These are phyloP conservation scores for Sebastes steindachneri DNA, from an alignment of 2,797 vertebrate species.

Conservation along the genomic window DNA sequence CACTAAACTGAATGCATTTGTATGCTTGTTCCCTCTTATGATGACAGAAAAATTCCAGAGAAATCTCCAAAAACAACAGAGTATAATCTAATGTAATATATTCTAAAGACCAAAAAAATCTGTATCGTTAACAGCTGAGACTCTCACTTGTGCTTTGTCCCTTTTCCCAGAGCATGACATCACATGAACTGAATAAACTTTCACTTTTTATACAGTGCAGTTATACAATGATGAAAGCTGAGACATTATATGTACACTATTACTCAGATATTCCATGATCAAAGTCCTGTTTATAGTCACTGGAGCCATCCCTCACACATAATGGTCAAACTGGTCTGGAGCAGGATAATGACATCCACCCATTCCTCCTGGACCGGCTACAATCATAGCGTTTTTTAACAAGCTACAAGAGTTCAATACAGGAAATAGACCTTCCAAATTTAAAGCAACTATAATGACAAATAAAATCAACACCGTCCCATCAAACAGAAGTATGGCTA, in stretches of 20 bases:
- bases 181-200: constrained; percentile 45
- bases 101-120: neutral
- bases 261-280: constrained; percentile 15
- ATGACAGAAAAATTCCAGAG: neutral
- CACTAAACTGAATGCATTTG: neutral
- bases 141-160: neutral
- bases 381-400: constrained; percentile 9
- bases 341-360: neutral
- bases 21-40: neutral
- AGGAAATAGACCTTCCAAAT: neutral
- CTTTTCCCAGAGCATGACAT: constrained; percentile 31
- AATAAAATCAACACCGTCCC: constrained; percentile 32
- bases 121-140: neutral
- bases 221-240: constrained; percentile 9
- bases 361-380: neutral
- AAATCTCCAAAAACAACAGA: neutral
- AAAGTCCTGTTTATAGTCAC: constrained; percentile 48
- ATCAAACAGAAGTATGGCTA: neutral
- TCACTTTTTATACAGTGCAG: constrained; percentile 15
- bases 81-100: neutral
- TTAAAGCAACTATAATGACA: constrained; percentile 7
- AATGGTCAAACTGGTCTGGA: constrained; percentile 20
- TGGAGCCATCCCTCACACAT: constrained; percentile 30
- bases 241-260: neutral
- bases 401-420: neutral